Evolutionary conservation across 2,888 invertebrate genomes (phyloP).

Genomic region (Drosophila meridionalis): DNA sequence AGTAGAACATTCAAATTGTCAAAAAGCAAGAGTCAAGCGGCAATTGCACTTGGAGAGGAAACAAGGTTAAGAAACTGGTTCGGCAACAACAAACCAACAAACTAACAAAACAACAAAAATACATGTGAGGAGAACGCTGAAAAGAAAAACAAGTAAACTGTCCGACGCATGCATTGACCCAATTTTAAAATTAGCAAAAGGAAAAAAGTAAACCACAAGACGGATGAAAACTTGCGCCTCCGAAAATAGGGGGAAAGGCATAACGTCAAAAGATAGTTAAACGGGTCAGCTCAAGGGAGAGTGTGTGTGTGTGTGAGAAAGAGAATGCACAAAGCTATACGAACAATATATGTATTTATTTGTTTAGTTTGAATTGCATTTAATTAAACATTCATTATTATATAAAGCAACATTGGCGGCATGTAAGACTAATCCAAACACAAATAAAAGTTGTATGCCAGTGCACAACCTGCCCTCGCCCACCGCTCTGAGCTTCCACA

Average conservation of each 20-base stretch:
- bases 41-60: slow-evolving; percentile 72
- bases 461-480: slow-evolving; percentile 2
- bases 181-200: slow-evolving; percentile 64
- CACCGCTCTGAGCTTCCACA: background rate
- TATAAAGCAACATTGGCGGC: slow-evolving; percentile 20
- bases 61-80: slow-evolving; percentile 79
- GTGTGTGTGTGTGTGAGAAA: slow-evolving; percentile 2
- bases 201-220: slow-evolving; percentile 26
- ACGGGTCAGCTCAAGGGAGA: slow-evolving; percentile 9
- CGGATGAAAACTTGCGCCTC: slow-evolving; percentile 41
- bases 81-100: slow-evolving; percentile 48
- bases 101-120: slow-evolving; percentile 41
- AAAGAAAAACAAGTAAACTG: slow-evolving; percentile 47
- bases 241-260: slow-evolving; percentile 48
- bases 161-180: slow-evolving; percentile 66
- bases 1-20: slow-evolving; percentile 71
- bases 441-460: slow-evolving; percentile 32
- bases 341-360: slow-evolving; percentile 27
- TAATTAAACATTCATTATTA: slow-evolving; percentile 54
- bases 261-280: slow-evolving; percentile 33
- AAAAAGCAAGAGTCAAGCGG: slow-evolving; percentile 65
- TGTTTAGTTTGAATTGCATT: slow-evolving; percentile 38
- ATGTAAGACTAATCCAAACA: slow-evolving; percentile 27
- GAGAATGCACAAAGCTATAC: background rate
- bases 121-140: slow-evolving; percentile 16